phyloP scores from a whole-genome alignment of 37 sponge, comb jelly and placozoan genomes.

The Chondrosia reniformis region DNA sequence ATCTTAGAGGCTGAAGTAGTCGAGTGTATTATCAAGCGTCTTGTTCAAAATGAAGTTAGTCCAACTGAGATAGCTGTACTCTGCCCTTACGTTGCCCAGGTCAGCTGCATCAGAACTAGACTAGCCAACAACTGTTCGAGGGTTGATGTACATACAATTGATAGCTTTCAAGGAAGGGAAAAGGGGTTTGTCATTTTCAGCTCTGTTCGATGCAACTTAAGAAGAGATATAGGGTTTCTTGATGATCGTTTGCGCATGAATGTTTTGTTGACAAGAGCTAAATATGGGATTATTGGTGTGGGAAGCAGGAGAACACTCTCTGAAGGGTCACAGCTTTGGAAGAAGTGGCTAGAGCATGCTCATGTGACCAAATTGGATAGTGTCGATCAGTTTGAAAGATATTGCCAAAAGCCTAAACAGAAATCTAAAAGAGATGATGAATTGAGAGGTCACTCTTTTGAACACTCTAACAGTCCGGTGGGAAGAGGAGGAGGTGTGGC shows the following conservation, averaged over 20 bases:
- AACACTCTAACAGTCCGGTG: too few species aligned
- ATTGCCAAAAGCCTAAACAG: too few species aligned
- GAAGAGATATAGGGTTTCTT: slow-evolving; percentile 40
- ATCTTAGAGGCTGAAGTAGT: slow-evolving; percentile 46
- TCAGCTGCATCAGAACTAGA: slow-evolving; percentile 40
- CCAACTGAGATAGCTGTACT: slow-evolving; percentile 48
- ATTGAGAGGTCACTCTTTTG: too few species aligned
- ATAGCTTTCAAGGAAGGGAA: slow-evolving; percentile 76
- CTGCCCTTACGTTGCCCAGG: slow-evolving; percentile 75
- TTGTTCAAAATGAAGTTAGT: slow-evolving; percentile 31
- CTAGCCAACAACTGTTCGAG: background rate
- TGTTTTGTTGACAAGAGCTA: slow-evolving; percentile 76
- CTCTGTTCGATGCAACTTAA: slow-evolving; percentile 44
- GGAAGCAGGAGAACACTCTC: slow-evolving; percentile 40
- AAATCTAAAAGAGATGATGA: too few species aligned
- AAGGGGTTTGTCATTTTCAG: slow-evolving; percentile 70
- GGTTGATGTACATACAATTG: slow-evolving; percentile 53
- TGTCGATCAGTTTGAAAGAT: too few species aligned
- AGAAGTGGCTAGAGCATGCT: slow-evolving; percentile 50
- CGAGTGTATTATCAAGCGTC: slow-evolving; percentile 20
- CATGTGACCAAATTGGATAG: background rate
- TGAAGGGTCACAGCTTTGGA: slow-evolving; percentile 33
- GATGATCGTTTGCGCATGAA: slow-evolving; percentile 54
- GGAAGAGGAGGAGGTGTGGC: background rate
- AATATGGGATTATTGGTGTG: slow-evolving; percentile 55